These are phyloP conservation scores for Parauchenoglanis ngamensis DNA, from an alignment of 2,797 vertebrate genomes.

Conservation along the genomic window DNA sequence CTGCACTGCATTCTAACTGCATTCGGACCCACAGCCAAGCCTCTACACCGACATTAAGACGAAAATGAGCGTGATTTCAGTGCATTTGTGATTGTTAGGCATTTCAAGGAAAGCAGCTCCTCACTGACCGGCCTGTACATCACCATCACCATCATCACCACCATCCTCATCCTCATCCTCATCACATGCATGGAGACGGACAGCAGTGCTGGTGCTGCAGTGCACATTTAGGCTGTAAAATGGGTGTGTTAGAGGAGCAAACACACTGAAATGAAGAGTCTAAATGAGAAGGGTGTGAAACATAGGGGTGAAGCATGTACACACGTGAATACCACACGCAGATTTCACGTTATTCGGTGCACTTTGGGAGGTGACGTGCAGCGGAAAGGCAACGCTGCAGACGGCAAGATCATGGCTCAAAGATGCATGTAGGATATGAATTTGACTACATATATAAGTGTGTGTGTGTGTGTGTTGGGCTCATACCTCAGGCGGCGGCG, in stretches of 20 bases:
- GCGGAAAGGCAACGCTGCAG: neutral
- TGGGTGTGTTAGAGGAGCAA: constrained; percentile 42
- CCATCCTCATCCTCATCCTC: neutral
- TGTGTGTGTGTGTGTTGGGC: neutral
- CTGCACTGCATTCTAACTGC: constrained; percentile 3
- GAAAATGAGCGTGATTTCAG: neutral
- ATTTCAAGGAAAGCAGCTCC: constrained; percentile 9
- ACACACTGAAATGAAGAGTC: constrained; percentile 6
- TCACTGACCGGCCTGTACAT: constrained; percentile 26
- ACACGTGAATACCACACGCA: neutral
- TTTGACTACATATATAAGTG: neutral
- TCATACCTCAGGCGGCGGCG: constrained; percentile 81
- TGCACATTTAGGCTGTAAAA: constrained; percentile 27
- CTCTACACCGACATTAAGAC: neutral
- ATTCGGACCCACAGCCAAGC: constrained; percentile 8
- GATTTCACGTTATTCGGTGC: neutral
- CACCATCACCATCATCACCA: neutral
- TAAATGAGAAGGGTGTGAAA: neutral
- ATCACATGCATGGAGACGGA: constrained; percentile 15
- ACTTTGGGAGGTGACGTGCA: neutral
- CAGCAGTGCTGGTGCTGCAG: constrained; percentile 31
- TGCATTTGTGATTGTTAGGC: neutral
- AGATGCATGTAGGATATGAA: neutral
- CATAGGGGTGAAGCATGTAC: neutral
- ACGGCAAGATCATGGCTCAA: neutral